Percentiles rank a stretch among this genome's conserved stretches.
Evolutionary conservation across 2,797 vertebrate species (phyloP).

Genomic region (Triplophysa yarkandensis): DNA sequence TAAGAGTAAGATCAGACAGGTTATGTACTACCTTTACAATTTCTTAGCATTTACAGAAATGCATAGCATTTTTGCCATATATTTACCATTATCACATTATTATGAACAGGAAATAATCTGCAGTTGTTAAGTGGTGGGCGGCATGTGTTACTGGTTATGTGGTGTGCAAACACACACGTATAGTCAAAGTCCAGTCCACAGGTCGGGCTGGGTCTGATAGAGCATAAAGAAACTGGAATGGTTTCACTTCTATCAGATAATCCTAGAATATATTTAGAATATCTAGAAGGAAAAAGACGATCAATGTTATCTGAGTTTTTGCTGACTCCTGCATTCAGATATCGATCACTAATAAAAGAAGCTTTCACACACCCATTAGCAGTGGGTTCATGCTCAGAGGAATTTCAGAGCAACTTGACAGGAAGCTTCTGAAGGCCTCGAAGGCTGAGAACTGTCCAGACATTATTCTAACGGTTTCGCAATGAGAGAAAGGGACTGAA

Average conservation of each 20-base stretch:
- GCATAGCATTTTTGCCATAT: background rate
- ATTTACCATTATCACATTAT: background rate
- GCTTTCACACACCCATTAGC: background rate
- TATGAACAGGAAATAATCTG: background rate
- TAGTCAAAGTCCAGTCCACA: constrained; percentile 28
- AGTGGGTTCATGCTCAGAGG: constrained; percentile 1
- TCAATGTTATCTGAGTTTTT: background rate
- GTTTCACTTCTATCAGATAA: constrained; percentile 25
- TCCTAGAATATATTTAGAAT: background rate
- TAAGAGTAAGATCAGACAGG: background rate
- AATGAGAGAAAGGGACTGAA: constrained; percentile 1
- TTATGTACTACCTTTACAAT: too few relatives aligned
- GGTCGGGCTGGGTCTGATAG: constrained; percentile 13
- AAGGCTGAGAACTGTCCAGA: constrained; percentile 29
- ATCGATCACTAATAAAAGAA: constrained; percentile 1
- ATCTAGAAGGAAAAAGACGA: background rate
- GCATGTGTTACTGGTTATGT: background rate
- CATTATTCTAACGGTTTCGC: constrained; percentile 15
- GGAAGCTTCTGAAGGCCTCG: constrained; percentile 9
- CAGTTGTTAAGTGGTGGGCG: constrained; percentile 5
- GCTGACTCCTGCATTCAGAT: background rate
- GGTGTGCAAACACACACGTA: background rate
- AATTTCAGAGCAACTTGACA: constrained; percentile 32
- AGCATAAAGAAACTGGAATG: background rate
- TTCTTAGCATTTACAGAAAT: background rate